Percentiles rank a stretch among this genome's conserved stretches.
These are phyloP conservation scores for Heliothis peltigera DNA, from an alignment of 2,888 invertebrate genomes.

Conservation along the genomic window DNA sequence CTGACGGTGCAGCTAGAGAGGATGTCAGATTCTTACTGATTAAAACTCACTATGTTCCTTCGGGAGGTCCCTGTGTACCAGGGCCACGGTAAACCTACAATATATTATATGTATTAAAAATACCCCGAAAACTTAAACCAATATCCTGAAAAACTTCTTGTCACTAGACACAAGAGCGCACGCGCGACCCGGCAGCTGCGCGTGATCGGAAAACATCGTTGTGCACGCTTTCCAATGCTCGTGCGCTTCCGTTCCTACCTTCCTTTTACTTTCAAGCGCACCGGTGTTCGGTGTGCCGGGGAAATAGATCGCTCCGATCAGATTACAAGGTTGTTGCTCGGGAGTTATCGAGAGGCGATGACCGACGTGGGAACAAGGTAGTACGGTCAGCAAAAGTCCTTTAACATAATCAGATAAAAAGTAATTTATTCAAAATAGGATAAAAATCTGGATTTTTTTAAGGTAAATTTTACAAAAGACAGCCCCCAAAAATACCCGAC, in stretches of 20 bases:
- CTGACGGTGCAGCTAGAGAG: no score
- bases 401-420: no score
- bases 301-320: constrained; percentile 51
- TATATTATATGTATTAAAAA: no score
- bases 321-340: constrained; percentile 53
- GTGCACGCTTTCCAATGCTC: constrained; percentile 66
- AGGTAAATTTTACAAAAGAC: no score
- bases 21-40: no score
- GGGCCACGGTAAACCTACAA: no score
- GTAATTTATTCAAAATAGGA: no score
- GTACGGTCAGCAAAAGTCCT: neutral
- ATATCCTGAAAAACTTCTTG: constrained; percentile 13
- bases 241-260: constrained; percentile 29
- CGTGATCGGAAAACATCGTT: constrained; percentile 66
- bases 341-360: constrained; percentile 32
- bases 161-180: constrained; percentile 31
- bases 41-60: no score
- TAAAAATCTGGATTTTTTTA: no score
- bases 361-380: constrained; percentile 29
- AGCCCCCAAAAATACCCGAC: no score
- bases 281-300: constrained; percentile 27
- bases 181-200: constrained; percentile 43
- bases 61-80: no score
- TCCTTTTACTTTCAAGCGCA: constrained; percentile 56
- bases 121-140: constrained; percentile 1